Evolutionary conservation across 2,113 vertebrate genomes (phyloP), one percentile per base, ranked within the genome.

Genomic region (Bubo bubo): DNA sequence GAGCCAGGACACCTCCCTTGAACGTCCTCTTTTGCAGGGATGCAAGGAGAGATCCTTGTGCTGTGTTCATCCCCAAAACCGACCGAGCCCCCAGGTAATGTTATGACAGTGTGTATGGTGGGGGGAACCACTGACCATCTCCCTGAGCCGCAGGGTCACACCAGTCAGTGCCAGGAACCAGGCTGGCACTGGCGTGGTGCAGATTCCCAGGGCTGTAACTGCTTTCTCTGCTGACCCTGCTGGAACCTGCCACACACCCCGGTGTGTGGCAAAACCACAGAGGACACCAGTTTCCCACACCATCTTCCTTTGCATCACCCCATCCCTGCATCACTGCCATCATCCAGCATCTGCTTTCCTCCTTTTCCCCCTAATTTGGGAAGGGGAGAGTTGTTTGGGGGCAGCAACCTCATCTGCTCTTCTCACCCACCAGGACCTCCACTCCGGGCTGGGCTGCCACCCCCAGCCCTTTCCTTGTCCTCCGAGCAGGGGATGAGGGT

Each of bases 101-200:
- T 20, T 26, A 2, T 1, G 0, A 62, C 16, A 43, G 14, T 5
- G 34, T 19, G 35, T 34, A 0, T 5, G 45, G 45, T 0, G 7
- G 23, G 21, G 24, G 34, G 10, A 79, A 71, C 8, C 62, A 35
- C 24, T 6, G 1, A 7, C 6, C 11, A 1, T 9, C 56, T 35
- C 47, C 12, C 4, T 13, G 79, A 74, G 64, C 70, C 2, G 1
- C 5, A 8, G 52, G 19, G 14, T 73, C 39, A 35, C 4, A 2
- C 5, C 47, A 79, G 28, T 7, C 47, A 28, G 1, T 0, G 2
- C 45, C 67, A 20, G 63, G 52, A 80, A 0, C 53, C 52, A 27
- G 62, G n/a, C 56, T 71, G 87, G 45, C 39, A 6, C 52, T 37
- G 23, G 62, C 30, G 58, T 39, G 30, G 47, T 4, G 45, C 50